Evolutionary conservation across 2,888 invertebrate genomes (phyloP), one percentile per base, ranked within the genome.

Genomic region (Allygus modestus): DNA sequence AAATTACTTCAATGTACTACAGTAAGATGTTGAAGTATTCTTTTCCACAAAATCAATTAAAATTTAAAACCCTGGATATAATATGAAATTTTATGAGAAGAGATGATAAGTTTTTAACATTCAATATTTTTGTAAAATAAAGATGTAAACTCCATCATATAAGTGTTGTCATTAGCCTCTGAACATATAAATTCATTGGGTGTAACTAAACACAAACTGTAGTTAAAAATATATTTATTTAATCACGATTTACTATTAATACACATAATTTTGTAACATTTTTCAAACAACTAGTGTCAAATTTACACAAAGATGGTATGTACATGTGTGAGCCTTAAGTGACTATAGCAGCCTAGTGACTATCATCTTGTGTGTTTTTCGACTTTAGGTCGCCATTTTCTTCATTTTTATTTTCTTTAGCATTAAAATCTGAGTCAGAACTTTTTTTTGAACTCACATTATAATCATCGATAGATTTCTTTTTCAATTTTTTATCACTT

Each of bases 161-260:
- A n/a, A n/a, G n/a, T n/a, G n/a, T n/a, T n/a, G n/a, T n/a, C n/a
- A n/a, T n/a, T n/a, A n/a, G n/a, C n/a, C n/a, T n/a, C n/a, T n/a
- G n/a, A n/a, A n/a, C n/a, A n/a, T n/a, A n/a, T n/a, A n/a, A n/a
- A n/a, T n/a, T n/a, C n/a, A n/a, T n/a, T n/a, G n/a, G n/a, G n/a
- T 37, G 37, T 37, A 37, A 37, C 9, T 37, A 37, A 37, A 7
- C 37, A 37, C 37, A 7, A 37, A 37, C 37, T 37, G 9, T 37
- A 37, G 9, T 37, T 54, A 54, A 54, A 54, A 54, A 54, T 54
- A 54, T 51, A 51, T n/a, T 12, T 46, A 17, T 46, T 46, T 54
- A 54, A 54, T 54, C 54, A 54, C 5, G 54, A 15, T 54, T 54
- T 23, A 23, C 23, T 7, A 54, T 54, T 15, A 20, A 23, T 54